phyloP scores from a whole-genome alignment of 2,888 invertebrate genomes.

The Drosophila maculinotata region DNA sequence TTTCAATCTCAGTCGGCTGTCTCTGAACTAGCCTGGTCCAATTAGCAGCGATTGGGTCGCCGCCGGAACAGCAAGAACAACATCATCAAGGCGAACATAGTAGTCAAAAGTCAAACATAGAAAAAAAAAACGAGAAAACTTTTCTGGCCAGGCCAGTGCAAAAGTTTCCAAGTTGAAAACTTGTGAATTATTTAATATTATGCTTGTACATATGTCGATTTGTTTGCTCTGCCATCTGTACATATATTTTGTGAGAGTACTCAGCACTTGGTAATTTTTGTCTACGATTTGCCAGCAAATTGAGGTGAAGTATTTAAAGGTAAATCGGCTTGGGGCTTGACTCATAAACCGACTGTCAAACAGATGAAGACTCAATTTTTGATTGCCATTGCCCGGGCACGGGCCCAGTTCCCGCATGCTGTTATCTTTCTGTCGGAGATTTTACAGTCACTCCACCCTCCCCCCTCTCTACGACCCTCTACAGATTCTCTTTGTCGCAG shows the following conservation, averaged over 20 bases:
- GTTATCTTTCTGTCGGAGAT: slow-evolving; percentile 57
- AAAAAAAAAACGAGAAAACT: slow-evolving; percentile 17
- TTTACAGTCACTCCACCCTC: slow-evolving; percentile 21
- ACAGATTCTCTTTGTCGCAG: slow-evolving; percentile 19
- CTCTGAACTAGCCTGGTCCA: slow-evolving; percentile 33
- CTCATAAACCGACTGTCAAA: slow-evolving; percentile 44
- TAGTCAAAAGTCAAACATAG: slow-evolving; percentile 53
- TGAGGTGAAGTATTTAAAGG: slow-evolving; percentile 66
- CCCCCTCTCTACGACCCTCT: not conserved
- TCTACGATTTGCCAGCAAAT: slow-evolving; percentile 63
- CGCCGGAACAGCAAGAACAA: slow-evolving; percentile 41
- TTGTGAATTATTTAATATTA: slow-evolving; percentile 69
- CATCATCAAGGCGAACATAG: slow-evolving; percentile 54
- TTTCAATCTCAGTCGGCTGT: slow-evolving; percentile 24
- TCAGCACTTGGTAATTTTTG: slow-evolving; percentile 21
- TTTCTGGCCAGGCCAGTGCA: slow-evolving; percentile 28
- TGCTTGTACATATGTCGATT: slow-evolving; percentile 35
- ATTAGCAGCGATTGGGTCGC: slow-evolving; percentile 61
- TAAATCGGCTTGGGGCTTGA: slow-evolving; percentile 58
- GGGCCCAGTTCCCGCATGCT: slow-evolving; percentile 5
- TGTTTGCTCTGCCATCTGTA: too few species aligned
- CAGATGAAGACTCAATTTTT: slow-evolving; percentile 29
- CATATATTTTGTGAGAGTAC: too few species aligned
- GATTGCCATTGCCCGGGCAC: slow-evolving; percentile 9
- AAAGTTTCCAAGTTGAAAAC: slow-evolving; percentile 52